These are phyloP conservation scores for Callopanchax toddi DNA, from an alignment of 2,113 vertebrate genomes.

Conservation along the genomic window DNA sequence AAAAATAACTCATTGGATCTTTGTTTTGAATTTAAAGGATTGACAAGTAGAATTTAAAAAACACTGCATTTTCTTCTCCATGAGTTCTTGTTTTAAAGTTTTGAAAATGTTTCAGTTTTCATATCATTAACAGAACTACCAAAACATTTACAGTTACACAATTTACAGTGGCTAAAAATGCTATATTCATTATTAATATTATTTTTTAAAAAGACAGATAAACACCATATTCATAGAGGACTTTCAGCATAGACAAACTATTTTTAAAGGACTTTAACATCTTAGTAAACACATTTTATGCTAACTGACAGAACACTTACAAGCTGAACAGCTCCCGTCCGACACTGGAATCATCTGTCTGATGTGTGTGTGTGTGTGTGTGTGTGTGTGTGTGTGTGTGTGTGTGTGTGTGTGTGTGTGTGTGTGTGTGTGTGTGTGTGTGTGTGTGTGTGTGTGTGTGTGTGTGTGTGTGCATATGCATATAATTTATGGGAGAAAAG, in stretches of 20 bases:
- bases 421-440: background rate
- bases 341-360: too few species aligned
- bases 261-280: background rate
- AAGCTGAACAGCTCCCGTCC: constrained; percentile 13
- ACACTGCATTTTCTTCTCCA: too few species aligned
- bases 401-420: background rate
- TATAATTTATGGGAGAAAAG: constrained; percentile 30
- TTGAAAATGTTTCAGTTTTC: background rate
- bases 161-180: too few species aligned
- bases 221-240: too few species aligned
- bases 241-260: background rate
- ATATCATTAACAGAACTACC: background rate
- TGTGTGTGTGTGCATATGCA: background rate
- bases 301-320: constrained; percentile 20
- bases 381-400: background rate
- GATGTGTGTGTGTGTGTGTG: background rate
- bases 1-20: too few species aligned
- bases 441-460: background rate
- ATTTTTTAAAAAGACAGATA: too few species aligned
- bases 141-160: background rate
- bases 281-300: constrained; percentile 27
- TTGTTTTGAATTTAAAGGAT: too few species aligned
- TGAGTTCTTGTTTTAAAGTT: too few species aligned
- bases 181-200: too few species aligned
- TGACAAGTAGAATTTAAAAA: too few species aligned